These are phyloP conservation scores for Lasioglossum calceatum DNA, from an alignment of 2,888 invertebrate species.

Conservation along the genomic window DNA sequence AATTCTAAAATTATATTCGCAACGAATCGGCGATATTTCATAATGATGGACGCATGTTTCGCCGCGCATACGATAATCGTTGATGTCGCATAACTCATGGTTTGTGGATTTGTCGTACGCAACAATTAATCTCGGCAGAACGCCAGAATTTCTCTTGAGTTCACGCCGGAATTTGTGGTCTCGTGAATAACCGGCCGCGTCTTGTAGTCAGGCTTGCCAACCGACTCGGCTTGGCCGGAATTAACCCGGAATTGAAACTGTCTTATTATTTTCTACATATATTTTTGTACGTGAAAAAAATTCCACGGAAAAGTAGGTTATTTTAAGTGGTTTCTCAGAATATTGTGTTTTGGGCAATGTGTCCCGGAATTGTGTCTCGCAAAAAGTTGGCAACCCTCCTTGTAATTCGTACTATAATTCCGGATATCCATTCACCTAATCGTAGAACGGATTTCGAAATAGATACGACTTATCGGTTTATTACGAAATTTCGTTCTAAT, in stretches of 20 bases:
- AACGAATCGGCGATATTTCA: neutral
- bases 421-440: neutral
- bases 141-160: slow-evolving; percentile 67
- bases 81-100: slow-evolving; percentile 57
- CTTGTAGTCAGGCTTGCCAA: slow-evolving; percentile 20
- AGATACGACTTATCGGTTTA: neutral
- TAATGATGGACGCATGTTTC: neutral
- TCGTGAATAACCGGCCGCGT: slow-evolving; percentile 66
- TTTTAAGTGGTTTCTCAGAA: no score
- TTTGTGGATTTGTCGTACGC: slow-evolving; percentile 64
- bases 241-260: no score
- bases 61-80: slow-evolving; percentile 29
- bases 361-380: no score
- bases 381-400: no score
- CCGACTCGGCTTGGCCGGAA: no score
- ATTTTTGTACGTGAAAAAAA: no score
- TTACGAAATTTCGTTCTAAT: neutral
- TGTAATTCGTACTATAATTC: slow-evolving; percentile 19
- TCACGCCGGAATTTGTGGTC: slow-evolving; percentile 71
- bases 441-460: neutral
- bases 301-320: no score
- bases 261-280: no score
- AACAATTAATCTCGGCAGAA: slow-evolving; percentile 67
- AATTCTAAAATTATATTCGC: neutral
- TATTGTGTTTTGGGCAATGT: no score